phyloP scores from a whole-genome alignment of 2,888 invertebrate genomes.

The Hyalella azteca region DNA sequence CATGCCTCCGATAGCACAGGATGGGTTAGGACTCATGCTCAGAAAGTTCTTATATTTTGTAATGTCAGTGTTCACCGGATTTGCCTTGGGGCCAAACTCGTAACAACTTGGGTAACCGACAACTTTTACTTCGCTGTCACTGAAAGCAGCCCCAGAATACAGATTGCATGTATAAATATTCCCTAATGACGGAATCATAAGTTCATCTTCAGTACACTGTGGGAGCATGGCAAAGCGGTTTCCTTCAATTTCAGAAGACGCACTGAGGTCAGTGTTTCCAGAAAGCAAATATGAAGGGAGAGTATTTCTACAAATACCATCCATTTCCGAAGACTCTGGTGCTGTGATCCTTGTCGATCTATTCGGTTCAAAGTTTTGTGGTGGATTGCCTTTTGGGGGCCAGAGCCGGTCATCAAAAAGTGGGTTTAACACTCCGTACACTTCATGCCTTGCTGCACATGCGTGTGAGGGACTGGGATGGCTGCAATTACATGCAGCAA shows the following conservation, averaged over 20 bases:
- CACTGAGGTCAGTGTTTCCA: not conserved
- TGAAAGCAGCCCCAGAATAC: not conserved
- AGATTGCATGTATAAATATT: not conserved
- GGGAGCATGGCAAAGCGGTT: no score
- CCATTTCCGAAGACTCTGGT: not conserved
- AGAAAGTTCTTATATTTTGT: not conserved
- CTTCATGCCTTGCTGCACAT: slow-evolving; percentile 42
- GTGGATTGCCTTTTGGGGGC: not conserved
- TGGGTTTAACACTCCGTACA: slow-evolving; percentile 49
- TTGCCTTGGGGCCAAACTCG: no score
- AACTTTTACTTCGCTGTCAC: not conserved
- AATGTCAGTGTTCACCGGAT: no score
- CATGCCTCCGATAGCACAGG: not conserved
- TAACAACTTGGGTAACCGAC: no score
- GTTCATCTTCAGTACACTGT: no score
- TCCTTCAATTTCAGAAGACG: no score
- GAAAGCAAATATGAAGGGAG: not conserved
- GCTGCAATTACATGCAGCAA: slow-evolving; percentile 41
- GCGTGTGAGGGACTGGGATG: slow-evolving; percentile 43
- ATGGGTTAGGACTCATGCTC: not conserved
- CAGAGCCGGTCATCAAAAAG: slow-evolving; percentile 41
- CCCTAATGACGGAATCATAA: not conserved
- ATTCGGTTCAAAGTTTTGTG: not conserved
- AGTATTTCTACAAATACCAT: not conserved
- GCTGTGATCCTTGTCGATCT: not conserved